Evolutionary conservation across 2,888 invertebrate genomes (phyloP).

Genomic region (Anodontia alba): DNA sequence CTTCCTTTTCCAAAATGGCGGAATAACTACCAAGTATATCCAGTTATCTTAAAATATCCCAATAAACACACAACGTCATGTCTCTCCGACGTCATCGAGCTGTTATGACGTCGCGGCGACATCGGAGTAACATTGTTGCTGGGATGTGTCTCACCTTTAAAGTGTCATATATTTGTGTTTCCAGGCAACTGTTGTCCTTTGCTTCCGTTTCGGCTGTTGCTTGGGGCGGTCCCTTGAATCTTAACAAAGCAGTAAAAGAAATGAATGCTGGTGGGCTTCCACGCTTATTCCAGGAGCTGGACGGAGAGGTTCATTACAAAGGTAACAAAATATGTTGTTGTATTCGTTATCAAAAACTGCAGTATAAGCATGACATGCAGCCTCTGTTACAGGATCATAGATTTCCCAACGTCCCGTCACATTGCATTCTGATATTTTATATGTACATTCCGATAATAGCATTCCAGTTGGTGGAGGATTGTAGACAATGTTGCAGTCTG

Average conservation of each 20-base stretch:
- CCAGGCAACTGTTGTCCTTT: not conserved
- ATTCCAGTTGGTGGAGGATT: not conserved
- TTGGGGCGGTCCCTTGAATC: not conserved
- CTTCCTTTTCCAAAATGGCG: too few relatives aligned
- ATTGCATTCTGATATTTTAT: not conserved
- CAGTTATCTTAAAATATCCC: too few relatives aligned
- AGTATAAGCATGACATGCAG: constrained; percentile 15
- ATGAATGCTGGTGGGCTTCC: too few relatives aligned
- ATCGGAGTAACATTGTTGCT: too few relatives aligned
- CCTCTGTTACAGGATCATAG: not conserved
- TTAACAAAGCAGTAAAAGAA: not conserved
- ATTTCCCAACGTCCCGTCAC: not conserved
- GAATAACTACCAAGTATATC: too few relatives aligned
- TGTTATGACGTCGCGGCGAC: too few relatives aligned
- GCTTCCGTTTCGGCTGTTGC: not conserved
- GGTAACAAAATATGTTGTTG: constrained; percentile 8
- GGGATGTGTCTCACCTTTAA: not conserved
- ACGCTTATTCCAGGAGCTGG: not conserved
- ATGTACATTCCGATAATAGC: not conserved
- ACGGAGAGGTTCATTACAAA: not conserved
- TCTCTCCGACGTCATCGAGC: too few relatives aligned
- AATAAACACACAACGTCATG: too few relatives aligned
- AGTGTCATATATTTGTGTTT: not conserved
- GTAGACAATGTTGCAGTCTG: not conserved
- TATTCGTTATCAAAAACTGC: not conserved